Conservation (phyloP, 2,113 vertebrate genomes). For the Phrynocephalus versicolor region DNA sequence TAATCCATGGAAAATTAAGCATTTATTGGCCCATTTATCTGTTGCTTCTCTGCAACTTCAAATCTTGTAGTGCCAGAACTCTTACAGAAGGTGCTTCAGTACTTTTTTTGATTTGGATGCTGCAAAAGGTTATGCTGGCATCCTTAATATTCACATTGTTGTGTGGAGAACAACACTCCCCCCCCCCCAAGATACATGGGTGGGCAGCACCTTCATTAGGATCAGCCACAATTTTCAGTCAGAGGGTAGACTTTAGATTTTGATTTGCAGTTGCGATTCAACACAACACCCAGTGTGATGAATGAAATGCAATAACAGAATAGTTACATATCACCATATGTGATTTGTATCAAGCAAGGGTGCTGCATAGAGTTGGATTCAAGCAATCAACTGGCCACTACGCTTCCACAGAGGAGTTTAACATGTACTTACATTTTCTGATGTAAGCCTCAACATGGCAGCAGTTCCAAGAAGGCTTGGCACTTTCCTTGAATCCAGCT, state of each 20-base stretch:
- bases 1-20: neutral
- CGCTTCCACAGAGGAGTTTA: neutral
- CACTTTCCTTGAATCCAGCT: neutral
- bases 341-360: too few relatives aligned
- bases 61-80: neutral
- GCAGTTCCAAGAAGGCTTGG: neutral
- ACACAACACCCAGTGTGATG: too few relatives aligned
- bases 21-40: neutral
- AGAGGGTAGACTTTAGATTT: too few relatives aligned
- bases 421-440: neutral
- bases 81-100: neutral
- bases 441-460: neutral
- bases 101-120: neutral
- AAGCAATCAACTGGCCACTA: neutral
- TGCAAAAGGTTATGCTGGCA: too few relatives aligned
- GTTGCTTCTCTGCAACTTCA: neutral
- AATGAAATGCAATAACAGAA: too few relatives aligned
- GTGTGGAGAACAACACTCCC: neutral
- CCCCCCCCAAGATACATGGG: neutral
- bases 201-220: too few relatives aligned
- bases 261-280: too few relatives aligned
- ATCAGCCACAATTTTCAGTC: too few relatives aligned
- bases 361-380: neutral
- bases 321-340: too few relatives aligned
- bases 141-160: too few relatives aligned